These are phyloP conservation scores for Tanaodytes sp. DNA, from an alignment of 2,888 invertebrate species.

Conservation along the genomic window DNA sequence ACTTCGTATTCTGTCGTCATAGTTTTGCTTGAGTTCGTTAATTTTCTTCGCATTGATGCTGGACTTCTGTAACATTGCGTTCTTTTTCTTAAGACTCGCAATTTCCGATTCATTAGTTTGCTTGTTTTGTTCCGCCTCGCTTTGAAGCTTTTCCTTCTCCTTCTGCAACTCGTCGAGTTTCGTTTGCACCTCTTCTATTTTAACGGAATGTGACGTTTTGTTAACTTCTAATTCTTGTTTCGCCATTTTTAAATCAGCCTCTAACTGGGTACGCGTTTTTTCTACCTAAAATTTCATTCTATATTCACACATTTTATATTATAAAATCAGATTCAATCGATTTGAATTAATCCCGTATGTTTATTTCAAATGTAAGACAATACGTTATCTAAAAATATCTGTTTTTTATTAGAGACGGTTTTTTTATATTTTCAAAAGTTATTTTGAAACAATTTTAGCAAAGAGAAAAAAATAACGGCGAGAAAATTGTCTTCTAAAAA, in stretches of 20 bases:
- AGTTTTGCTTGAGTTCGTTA: constrained; percentile 80
- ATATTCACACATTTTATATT: too few species aligned
- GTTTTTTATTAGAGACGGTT: too few species aligned
- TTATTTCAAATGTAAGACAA: too few species aligned
- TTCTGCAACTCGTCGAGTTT: constrained; percentile 76
- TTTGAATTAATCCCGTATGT: too few species aligned
- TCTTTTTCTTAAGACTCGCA: constrained; percentile 83
- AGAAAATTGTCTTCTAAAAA: too few species aligned
- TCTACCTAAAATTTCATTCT: constrained; percentile 74
- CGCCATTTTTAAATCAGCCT: constrained; percentile 77
- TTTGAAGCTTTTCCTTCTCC: constrained; percentile 79
- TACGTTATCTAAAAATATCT: too few species aligned
- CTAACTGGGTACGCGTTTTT: constrained; percentile 75
- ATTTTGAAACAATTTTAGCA: too few species aligned
- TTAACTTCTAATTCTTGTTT: constrained; percentile 76
- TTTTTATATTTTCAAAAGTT: too few species aligned
- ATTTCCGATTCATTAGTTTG: constrained; percentile 86
- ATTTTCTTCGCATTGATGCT: constrained; percentile 79
- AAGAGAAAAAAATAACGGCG: too few species aligned
- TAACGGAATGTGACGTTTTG: constrained; percentile 71
- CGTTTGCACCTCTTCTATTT: constrained; percentile 74
- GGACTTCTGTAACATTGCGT: constrained; percentile 79
- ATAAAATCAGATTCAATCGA: too few species aligned
- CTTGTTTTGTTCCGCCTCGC: constrained; percentile 81
- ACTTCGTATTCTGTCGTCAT: constrained; percentile 81